Conservation (phyloP, 2,888 invertebrate genomes). For the Standfussiana lucernea region DNA sequence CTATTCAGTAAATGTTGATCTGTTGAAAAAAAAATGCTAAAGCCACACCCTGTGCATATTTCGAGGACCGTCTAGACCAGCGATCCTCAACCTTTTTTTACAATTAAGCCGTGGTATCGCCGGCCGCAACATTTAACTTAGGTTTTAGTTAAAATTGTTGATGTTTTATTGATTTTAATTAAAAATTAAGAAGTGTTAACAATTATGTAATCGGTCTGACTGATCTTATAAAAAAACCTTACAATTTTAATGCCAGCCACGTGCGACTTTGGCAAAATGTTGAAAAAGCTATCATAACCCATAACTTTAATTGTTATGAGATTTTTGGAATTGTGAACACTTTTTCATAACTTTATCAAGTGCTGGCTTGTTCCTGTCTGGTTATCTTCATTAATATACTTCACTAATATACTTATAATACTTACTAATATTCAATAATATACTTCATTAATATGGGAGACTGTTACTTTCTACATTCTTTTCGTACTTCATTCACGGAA, state of each 20-base stretch:
- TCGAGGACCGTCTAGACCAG: conserved; percentile 42
- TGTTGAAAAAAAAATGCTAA: conserved; percentile 44
- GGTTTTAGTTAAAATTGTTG: background rate
- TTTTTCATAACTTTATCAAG: background rate
- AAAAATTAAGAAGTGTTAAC: background rate
- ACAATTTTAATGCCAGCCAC: background rate
- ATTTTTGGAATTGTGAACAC: background rate
- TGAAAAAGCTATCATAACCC: background rate
- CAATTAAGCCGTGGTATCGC: background rate
- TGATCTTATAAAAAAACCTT: background rate
- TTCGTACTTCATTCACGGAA: background rate
- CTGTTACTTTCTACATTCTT: background rate
- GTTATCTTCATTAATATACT: no score
- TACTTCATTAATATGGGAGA: background rate
- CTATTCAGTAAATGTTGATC: conserved; percentile 36
- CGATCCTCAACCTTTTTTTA: background rate
- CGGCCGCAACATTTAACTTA: background rate
- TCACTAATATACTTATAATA: no score
- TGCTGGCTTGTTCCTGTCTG: background rate
- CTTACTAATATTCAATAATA: no score
- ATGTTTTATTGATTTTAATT: background rate
- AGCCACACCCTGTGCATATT: conserved; percentile 51
- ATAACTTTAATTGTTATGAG: background rate
- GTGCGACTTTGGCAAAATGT: background rate
- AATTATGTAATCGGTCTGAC: background rate